Percentiles rank a stretch among this genome's conserved stretches.
Evolutionary conservation across 2,113 vertebrate genomes (phyloP).

Genomic region (Phalacrocorax carbo): DNA sequence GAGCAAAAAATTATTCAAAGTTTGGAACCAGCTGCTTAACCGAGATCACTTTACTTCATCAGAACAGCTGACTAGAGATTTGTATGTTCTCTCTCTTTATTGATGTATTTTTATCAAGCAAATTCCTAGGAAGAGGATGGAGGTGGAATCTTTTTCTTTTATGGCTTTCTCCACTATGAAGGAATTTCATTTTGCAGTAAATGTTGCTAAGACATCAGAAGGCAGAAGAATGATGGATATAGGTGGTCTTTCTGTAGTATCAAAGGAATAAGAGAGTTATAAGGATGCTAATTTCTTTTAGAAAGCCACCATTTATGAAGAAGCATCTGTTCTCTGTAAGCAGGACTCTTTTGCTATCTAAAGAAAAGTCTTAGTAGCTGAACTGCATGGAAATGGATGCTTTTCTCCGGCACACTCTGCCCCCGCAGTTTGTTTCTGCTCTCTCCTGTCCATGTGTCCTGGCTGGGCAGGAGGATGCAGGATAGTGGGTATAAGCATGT

Average conservation of each 20-base stretch:
- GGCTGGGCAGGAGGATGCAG: background rate
- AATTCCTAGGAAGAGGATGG: background rate
- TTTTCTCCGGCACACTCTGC: fast-evolving
- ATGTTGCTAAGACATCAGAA: background rate
- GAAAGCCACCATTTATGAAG: background rate
- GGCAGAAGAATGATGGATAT: background rate
- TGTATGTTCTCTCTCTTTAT: background rate
- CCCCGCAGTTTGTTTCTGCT: background rate
- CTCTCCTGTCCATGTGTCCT: background rate
- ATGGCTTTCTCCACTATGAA: background rate
- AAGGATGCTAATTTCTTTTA: background rate
- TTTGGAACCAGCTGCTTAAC: background rate
- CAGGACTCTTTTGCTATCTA: background rate
- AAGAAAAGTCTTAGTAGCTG: background rate
- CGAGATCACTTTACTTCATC: fast-evolving
- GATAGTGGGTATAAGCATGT: fast-evolving
- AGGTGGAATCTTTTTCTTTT: background rate
- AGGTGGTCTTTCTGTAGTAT: fast-evolving
- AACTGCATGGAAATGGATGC: background rate
- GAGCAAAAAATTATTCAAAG: background rate
- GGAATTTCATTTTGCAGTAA: background rate
- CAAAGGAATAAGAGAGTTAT: too few relatives aligned
- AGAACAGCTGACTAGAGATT: background rate
- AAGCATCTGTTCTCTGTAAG: background rate
- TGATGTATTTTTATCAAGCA: background rate